phyloP scores from a whole-genome alignment of 1,140 invertebrate genomes.

The Lutraria rhynchaena region DNA sequence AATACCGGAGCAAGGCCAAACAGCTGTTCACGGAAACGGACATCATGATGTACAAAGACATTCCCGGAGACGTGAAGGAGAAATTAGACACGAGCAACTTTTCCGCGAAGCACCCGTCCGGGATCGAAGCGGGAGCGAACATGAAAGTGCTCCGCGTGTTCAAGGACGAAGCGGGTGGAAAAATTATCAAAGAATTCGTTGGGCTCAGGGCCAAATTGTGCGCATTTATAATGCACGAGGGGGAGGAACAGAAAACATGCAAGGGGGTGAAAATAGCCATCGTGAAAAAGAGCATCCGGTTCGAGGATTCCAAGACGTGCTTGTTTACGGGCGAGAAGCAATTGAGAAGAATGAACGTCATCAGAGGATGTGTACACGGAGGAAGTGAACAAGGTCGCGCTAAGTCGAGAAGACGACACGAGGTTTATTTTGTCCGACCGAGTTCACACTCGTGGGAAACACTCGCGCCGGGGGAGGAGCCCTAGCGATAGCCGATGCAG shows the following conservation, averaged over 20 bases:
- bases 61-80: slow-evolving; percentile 9
- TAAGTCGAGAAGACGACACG: no score
- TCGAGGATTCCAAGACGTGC: no score
- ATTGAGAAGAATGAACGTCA: slow-evolving; percentile 25
- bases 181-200: slow-evolving; percentile 13
- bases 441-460: no score
- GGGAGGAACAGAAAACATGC: slow-evolving; percentile 12
- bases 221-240: neutral
- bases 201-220: slow-evolving; percentile 21
- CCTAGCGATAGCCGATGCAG: no score
- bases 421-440: no score
- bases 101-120: neutral
- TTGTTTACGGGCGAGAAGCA: neutral
- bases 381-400: no score
- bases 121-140: neutral
- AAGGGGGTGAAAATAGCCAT: slow-evolving; percentile 10
- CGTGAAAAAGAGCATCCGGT: slow-evolving; percentile 16
- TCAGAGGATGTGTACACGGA: slow-evolving; percentile 31
- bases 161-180: slow-evolving; percentile 14
- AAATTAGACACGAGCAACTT: no score
- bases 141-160: slow-evolving; percentile 15
- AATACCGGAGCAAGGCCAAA: slow-evolving; percentile 70
- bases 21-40: slow-evolving; percentile 82
- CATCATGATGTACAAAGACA: slow-evolving; percentile 75
- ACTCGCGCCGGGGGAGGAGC: no score